Conservation (phyloP, 92 coral and sea anemone species). For the Epizoanthus fatuus region DNA sequence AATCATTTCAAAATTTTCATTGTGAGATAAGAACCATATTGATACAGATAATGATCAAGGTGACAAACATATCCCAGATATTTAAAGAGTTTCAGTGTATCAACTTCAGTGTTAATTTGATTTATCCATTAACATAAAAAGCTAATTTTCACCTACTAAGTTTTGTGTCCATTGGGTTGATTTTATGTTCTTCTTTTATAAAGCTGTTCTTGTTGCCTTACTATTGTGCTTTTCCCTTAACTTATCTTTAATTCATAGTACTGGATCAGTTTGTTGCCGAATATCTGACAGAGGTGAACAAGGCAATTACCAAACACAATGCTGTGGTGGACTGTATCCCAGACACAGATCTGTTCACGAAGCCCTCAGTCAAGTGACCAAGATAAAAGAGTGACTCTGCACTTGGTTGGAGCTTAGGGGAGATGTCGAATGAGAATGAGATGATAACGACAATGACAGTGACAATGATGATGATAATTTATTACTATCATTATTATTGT, state of each 20-base stretch:
- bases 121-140: too few species aligned
- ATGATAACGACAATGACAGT: not conserved
- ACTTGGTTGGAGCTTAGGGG: not conserved
- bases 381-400: not conserved
- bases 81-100: too few species aligned
- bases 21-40: too few species aligned
- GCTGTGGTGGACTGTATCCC: slow-evolving; percentile 55
- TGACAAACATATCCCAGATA: too few species aligned
- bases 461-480: too few species aligned
- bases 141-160: not conserved
- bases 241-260: slow-evolving; percentile 31
- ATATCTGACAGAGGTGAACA: slow-evolving; percentile 62
- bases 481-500: not conserved
- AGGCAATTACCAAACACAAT: slow-evolving; percentile 74
- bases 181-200: not conserved
- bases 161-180: not conserved
- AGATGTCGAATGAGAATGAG: too few species aligned
- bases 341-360: slow-evolving; percentile 73
- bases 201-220: not conserved
- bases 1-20: too few species aligned
- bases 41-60: too few species aligned
- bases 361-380: slow-evolving; percentile 30
- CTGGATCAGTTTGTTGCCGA: slow-evolving; percentile 76
- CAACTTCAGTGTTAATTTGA: too few species aligned
- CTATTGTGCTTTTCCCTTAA: slow-evolving; percentile 35